Base-by-base conservation (phyloP, 35 echinoderm and acorn worm species). In the Apostichopus californicus region DNA sequence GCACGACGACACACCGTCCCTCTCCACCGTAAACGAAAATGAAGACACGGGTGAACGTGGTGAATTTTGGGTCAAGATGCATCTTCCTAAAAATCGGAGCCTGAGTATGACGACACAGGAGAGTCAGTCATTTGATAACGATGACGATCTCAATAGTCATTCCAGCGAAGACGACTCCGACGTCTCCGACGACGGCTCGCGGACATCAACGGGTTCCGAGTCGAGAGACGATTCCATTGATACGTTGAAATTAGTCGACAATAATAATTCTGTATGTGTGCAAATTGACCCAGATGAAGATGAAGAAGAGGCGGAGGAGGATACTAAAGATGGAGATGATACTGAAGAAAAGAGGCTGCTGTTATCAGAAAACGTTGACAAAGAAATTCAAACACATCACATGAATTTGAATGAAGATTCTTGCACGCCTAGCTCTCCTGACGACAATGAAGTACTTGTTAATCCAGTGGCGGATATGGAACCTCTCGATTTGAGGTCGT, bases 31-130 rank as follows among this genome's bases (percentile, higher is more conserved):
- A 1, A 59, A 91, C 55, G 89, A 89, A 89, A 75, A 22, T 0
- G 89, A 91, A 1, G 56, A 91, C 5, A 77, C 54, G 9, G 56
- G 5, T 11, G 56, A 77, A 18, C 56, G 20, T 79, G 89, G 59
- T 1, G 89, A 91, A 77, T 91, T 91, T 79, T 91, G 89, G 89
- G 77, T 78, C 7, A 91, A 91, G 54, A 91, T 91, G 89, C 73
- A 79, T 77, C 72, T 91, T 79, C 77, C 89, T 4, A 91, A 91
- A 60, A 5, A 22, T 52, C 54, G 89, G 6, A 91, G n/a, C 56
- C 6, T 78, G 73, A 91, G 89, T 21, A 91, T 91, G 89, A 91
- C 73, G 15, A 91, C 86, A 5, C 21, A 89, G 9, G 61, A 89
- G 8, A 89, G 86, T 15, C 86, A 89, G 68, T 89, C 83, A 78